These are phyloP conservation scores for Pycnomerus fuliginosus DNA, from an alignment of 2,888 invertebrate species.

Conservation along the genomic window DNA sequence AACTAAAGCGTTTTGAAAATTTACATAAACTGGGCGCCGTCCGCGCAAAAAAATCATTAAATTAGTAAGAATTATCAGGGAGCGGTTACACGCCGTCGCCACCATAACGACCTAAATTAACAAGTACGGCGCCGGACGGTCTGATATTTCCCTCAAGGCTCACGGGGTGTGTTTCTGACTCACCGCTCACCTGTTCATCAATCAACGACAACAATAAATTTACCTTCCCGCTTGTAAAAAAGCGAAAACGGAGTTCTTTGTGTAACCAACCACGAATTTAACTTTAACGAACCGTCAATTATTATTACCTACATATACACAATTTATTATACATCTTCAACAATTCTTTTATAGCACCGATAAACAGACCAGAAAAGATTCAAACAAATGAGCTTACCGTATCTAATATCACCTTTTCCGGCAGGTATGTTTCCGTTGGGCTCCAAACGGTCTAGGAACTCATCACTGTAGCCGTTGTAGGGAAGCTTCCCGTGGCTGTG, in stretches of 20 bases:
- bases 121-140: constrained; percentile 9
- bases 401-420: constrained; percentile 76
- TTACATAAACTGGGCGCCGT: too few species aligned
- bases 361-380: not conserved
- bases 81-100: too few species aligned
- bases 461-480: constrained; percentile 91
- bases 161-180: constrained; percentile 7
- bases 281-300: constrained; percentile 22
- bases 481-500: constrained; percentile 69
- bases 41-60: too few species aligned
- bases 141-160: constrained; percentile 2
- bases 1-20: too few species aligned
- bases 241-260: not conserved
- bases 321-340: too few species aligned
- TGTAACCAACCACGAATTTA: constrained; percentile 14
- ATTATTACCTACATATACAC: too few species aligned
- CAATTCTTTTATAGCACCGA: too few species aligned
- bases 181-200: too few species aligned
- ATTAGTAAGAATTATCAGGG: too few species aligned
- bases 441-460: constrained; percentile 90
- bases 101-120: constrained; percentile 12
- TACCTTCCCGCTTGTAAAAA: constrained; percentile 15
- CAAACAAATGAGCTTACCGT: too few species aligned
- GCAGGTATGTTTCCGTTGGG: constrained; percentile 91
- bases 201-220: constrained; percentile 10